Conservation (phyloP, 92 coral and sea anemone species). For the Desmophyllum pertusum region DNA sequence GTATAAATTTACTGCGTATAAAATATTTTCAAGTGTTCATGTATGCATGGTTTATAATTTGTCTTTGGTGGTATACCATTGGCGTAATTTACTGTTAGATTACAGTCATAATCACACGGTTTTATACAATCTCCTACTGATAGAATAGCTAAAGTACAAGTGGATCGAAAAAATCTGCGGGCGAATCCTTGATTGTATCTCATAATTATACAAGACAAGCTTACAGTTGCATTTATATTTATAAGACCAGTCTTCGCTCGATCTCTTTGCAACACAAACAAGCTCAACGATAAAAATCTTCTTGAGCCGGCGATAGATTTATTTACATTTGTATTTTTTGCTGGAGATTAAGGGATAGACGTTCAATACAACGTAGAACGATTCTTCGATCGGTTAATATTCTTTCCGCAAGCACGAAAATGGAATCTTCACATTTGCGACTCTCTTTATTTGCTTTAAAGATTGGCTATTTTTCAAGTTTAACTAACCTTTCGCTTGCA, state of each 20-base stretch:
- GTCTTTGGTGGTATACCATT: too few relatives aligned
- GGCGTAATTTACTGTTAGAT: too few relatives aligned
- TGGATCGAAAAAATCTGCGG: too few relatives aligned
- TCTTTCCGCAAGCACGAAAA: neutral
- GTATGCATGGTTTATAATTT: neutral
- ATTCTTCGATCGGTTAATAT: neutral
- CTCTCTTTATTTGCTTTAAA: neutral
- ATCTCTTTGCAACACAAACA: neutral
- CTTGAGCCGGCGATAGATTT: neutral
- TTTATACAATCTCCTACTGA: too few relatives aligned
- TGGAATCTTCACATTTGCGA: neutral
- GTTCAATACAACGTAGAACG: neutral
- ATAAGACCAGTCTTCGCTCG: too few relatives aligned
- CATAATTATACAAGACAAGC: too few relatives aligned
- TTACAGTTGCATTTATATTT: too few relatives aligned
- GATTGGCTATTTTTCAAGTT: conserved; percentile 1
- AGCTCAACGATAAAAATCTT: neutral
- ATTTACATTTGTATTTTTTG: conserved; percentile 9
- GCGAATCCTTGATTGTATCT: too few relatives aligned
- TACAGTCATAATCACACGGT: too few relatives aligned
- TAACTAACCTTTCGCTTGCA: conserved; percentile 25
- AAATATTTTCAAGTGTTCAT: neutral
- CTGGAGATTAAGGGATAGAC: conserved; percentile 8
- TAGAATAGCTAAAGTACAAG: neutral
- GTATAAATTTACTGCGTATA: neutral